Percentiles rank a stretch among this genome's conserved stretches.
phyloP scores from a whole-genome alignment of 2,888 invertebrate species.

The Drosophila parthenogenetica region DNA sequence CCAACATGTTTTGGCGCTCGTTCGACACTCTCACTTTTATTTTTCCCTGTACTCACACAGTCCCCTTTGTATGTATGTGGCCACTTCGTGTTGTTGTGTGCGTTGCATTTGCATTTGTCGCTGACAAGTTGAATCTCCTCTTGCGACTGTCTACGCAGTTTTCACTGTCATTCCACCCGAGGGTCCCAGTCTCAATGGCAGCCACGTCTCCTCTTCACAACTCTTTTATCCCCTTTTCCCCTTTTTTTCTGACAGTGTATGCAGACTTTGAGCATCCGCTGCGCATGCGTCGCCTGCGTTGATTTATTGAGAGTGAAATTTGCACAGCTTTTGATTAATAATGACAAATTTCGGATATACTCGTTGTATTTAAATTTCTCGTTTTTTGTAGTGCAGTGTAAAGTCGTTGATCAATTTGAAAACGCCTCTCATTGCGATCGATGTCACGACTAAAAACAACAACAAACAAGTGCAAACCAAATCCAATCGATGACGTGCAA shows the following conservation, averaged over 20 bases:
- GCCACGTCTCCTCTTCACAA: background rate
- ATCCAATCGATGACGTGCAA: slow-evolving; percentile 28
- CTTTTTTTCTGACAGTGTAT: background rate
- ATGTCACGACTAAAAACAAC: background rate
- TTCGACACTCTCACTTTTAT: slow-evolving; percentile 52
- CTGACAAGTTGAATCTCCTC: slow-evolving; percentile 49
- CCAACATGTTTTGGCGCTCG: slow-evolving; percentile 42
- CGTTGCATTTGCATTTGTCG: slow-evolving; percentile 67
- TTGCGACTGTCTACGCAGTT: slow-evolving; percentile 55
- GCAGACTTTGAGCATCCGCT: slow-evolving; percentile 23
- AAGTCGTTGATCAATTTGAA: slow-evolving; percentile 19
- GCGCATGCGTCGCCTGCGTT: slow-evolving; percentile 51
- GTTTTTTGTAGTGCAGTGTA: slow-evolving; percentile 16
- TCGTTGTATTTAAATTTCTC: slow-evolving; percentile 21
- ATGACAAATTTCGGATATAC: slow-evolving; percentile 71
- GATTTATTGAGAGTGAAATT: slow-evolving; percentile 78
- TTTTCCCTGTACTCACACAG: background rate
- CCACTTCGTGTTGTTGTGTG: slow-evolving; percentile 23
- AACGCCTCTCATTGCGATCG: slow-evolving; percentile 12
- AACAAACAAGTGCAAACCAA: slow-evolving; percentile 3
- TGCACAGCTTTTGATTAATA: slow-evolving; percentile 73
- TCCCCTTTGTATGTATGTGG: slow-evolving; percentile 27
- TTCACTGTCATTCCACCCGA: slow-evolving; percentile 65
- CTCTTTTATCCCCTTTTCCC: background rate
- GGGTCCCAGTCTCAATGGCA: slow-evolving; percentile 44